A percentile compares a stretch with the other conserved stretches of the same genome.
These are phyloP conservation scores for Haliclona indistincta DNA, from an alignment of 37 sponge, comb jelly and placozoan genomes.

Conservation along the genomic window DNA sequence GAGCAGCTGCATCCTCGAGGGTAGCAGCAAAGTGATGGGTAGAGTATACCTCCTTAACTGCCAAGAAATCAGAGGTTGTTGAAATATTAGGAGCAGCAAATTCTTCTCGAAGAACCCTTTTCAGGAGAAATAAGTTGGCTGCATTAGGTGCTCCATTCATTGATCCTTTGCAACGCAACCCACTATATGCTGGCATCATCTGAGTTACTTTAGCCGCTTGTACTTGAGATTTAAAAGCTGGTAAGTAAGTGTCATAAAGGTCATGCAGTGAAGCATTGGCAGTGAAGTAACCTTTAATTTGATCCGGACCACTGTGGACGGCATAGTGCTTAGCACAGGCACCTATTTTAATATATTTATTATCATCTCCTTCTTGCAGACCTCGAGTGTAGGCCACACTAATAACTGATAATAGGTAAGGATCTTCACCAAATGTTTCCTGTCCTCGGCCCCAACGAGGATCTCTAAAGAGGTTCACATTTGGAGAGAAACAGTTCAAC, in stretches of 20 bases:
- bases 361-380: conserved; percentile 56
- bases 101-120: conserved; percentile 51
- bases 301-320: conserved; percentile 77
- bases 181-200: conserved; percentile 82
- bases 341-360: conserved; percentile 55
- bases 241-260: conserved; percentile 69
- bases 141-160: conserved; percentile 72
- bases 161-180: conserved; percentile 19
- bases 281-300: conserved; percentile 23
- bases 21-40: conserved; percentile 45
- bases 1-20: conserved; percentile 50
- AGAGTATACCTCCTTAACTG: conserved; percentile 20
- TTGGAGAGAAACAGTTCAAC: conserved; percentile 84
- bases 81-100: conserved; percentile 72
- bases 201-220: conserved; percentile 60
- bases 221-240: conserved; percentile 77
- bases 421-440: conserved; percentile 78
- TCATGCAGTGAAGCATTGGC: conserved; percentile 66
- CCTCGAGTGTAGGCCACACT: conserved; percentile 61
- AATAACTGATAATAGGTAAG: conserved; percentile 52
- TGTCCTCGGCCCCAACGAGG: conserved; percentile 72
- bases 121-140: conserved; percentile 69
- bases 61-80: conserved; percentile 64
- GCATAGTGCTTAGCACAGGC: conserved; percentile 78
- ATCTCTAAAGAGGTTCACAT: conserved; percentile 76